Evolutionary conservation across 2,797 vertebrate species (phyloP).

Genomic region (Capromys pilorides): DNA sequence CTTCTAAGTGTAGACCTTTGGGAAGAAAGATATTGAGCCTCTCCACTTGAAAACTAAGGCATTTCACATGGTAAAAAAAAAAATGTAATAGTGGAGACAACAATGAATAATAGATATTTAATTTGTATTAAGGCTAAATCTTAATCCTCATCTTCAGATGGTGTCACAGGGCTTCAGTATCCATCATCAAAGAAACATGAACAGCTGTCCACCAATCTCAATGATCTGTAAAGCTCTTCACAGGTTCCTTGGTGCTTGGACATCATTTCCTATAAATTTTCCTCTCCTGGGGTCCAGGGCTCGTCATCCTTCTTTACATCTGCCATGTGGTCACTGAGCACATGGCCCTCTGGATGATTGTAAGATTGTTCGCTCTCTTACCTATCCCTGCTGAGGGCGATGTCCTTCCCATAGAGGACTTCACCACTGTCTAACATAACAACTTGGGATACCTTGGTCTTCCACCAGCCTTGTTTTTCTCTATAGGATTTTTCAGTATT

Average conservation of each 20-base stretch:
- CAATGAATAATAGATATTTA: not conserved
- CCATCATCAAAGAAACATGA: conserved; percentile 41
- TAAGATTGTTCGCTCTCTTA: not conserved
- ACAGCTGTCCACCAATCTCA: too few species aligned
- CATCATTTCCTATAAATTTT: not conserved
- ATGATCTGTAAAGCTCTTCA: not conserved
- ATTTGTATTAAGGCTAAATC: conserved; percentile 55
- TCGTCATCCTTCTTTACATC: not conserved
- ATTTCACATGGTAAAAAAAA: conserved; percentile 55
- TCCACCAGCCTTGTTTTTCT: not conserved
- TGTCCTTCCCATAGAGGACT: not conserved
- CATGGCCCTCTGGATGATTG: not conserved
- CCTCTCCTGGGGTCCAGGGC: not conserved
- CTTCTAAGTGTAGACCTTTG: conserved; percentile 67
- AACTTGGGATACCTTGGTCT: not conserved
- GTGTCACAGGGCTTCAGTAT: not conserved
- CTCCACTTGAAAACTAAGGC: conserved; percentile 64
- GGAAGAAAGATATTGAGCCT: conserved; percentile 64
- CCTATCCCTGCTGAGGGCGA: not conserved
- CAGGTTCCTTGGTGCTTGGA: not conserved
- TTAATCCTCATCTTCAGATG: conserved; percentile 46
- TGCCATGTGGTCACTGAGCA: not conserved
- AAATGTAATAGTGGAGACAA: conserved; percentile 58
- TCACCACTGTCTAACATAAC: not conserved
- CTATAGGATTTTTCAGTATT: not conserved